Conservation (phyloP, 2,797 vertebrate species). For the Rhinella marina region DNA sequence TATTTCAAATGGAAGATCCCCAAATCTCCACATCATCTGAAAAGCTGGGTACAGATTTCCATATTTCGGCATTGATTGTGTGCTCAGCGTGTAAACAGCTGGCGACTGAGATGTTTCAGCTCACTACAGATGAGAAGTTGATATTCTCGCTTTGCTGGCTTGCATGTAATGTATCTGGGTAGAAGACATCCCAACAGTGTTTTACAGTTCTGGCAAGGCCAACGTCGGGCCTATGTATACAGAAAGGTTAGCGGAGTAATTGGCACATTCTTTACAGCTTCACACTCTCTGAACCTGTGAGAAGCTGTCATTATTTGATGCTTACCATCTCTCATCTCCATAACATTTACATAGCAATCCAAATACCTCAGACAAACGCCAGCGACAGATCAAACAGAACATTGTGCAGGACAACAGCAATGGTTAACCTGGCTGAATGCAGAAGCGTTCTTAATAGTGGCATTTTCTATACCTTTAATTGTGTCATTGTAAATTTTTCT, state of each 20-base stretch:
- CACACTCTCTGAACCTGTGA: constrained; percentile 36
- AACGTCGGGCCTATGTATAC: constrained; percentile 36
- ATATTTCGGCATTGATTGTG: neutral
- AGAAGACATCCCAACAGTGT: constrained; percentile 22
- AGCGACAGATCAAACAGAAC: constrained; percentile 54
- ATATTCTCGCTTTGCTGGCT: constrained; percentile 18
- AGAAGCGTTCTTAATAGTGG: neutral
- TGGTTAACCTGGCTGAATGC: neutral
- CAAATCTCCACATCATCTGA: neutral
- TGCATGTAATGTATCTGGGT: constrained; percentile 25
- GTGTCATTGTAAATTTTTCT: neutral
- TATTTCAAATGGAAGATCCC: neutral
- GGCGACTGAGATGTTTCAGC: neutral
- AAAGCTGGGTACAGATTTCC: neutral
- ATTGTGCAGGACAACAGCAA: constrained; percentile 35
- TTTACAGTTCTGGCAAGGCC: constrained; percentile 39
- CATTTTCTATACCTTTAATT: neutral
- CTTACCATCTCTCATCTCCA: constrained; percentile 59
- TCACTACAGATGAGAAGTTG: constrained; percentile 13
- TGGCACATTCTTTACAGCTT: constrained; percentile 53
- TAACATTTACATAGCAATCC: constrained; percentile 60
- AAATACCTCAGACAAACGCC: constrained; percentile 47
- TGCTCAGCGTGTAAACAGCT: neutral
- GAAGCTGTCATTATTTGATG: constrained; percentile 60
- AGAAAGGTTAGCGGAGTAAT: constrained; percentile 33